Evolutionary conservation across 1,140 invertebrate genomes (phyloP).

Genomic region (Drosophila bocki): DNA sequence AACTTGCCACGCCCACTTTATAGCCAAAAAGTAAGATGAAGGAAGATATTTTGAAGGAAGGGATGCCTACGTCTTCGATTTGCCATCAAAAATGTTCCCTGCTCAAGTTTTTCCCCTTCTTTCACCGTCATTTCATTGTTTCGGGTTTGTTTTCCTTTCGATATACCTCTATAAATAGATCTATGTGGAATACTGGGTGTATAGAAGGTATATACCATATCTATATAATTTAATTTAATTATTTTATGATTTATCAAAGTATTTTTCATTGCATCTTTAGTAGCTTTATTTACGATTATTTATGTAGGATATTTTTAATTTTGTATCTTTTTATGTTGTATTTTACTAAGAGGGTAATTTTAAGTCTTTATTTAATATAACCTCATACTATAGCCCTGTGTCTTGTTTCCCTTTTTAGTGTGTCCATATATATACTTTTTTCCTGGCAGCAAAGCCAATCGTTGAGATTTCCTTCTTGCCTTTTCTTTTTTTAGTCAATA

Average conservation of each 20-base stretch:
- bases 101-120: conserved; percentile 23
- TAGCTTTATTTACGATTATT: no score
- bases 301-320: no score
- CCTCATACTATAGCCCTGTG: neutral
- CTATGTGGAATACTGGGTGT: neutral
- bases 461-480: neutral
- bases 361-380: neutral
- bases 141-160: conserved; percentile 23
- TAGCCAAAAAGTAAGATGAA: conserved; percentile 10
- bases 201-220: neutral
- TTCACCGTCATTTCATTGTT: conserved; percentile 35
- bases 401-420: neutral
- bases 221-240: neutral
- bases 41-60: conserved; percentile 2
- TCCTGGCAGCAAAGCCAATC: conserved; percentile 20
- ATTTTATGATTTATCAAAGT: neutral
- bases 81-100: conserved; percentile 66
- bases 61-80: conserved; percentile 57
- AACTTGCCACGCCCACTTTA: conserved; percentile 35
- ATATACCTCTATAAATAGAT: conserved; percentile 2
- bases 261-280: neutral
- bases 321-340: no score
- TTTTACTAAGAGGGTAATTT: neutral
- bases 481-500: conserved; percentile 18
- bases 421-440: neutral